Evolutionary conservation across 2,113 vertebrate species (phyloP), one percentile per base, ranked within the genome.

Genomic region (Elgaria multicarinata): DNA sequence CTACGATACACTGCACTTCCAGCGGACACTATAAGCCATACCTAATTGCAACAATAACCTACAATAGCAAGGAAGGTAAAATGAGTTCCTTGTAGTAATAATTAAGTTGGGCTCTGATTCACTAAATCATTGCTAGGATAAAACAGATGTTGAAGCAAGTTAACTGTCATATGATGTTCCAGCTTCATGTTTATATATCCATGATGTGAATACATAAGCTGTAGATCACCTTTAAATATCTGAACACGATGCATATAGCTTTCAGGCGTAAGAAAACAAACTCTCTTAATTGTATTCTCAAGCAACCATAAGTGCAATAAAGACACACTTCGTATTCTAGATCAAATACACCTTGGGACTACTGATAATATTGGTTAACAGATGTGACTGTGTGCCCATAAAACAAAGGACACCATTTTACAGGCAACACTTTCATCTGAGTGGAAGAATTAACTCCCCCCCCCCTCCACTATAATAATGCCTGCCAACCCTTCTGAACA

Each of bases 181-280:
- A 78, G 53, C 53, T 72, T 84, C 85, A 84, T 22, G 76, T 3
- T 87, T 42, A 24, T 90, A 83, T 90, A 12, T 16, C 85, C 90
- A 13, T 76, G 86, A 83, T 67, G 69, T 18, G 36, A 78, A 71
- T 12, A 58, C 58, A 85, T 74, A 67, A 55, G 85, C 0, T 89
- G 81, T 92, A 94, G 93, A 95, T 95, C 92, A 91, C 89, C 92
- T 94, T 90, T 82, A 74, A 93, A 90, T 74, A 90, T 64, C 93
- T 90, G 89, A 82, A 88, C 91, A 90, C 78, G 83, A 76, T 31
- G 84, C 93, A 81, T 90, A 94, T 58, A 85, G 83, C 90, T 93
- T 75, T 44, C 46, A 78, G 88, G 87, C 91, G 53, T 84, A 64
- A 87, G 74, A 66, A 81, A 90, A 58, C 86, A 77, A 85, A 20